Conservation (phyloP, 2,113 vertebrate genomes). For the Dromiciops gliroides region DNA sequence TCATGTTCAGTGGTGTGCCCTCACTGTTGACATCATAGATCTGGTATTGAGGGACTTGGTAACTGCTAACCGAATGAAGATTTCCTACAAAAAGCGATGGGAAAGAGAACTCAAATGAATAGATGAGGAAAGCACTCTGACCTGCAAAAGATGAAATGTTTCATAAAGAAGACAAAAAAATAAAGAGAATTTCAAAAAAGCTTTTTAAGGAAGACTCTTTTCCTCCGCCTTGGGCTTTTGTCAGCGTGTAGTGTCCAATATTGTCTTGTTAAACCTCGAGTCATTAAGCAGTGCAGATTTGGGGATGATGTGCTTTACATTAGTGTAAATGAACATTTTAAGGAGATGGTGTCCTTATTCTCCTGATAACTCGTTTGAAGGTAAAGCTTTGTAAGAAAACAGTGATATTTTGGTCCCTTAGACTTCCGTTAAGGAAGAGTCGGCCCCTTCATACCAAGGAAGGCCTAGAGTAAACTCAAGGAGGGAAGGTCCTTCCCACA, state of each 20-base stretch:
- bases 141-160: slow-evolving; percentile 66
- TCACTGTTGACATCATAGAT: slow-evolving; percentile 44
- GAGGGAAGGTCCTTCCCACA: neutral
- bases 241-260: neutral
- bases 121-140: slow-evolving; percentile 73
- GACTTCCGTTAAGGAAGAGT: neutral
- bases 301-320: neutral
- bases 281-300: neutral
- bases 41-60: slow-evolving; percentile 68
- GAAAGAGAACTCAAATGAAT: slow-evolving; percentile 60
- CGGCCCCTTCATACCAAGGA: neutral
- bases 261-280: neutral
- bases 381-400: neutral
- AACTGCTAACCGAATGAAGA: slow-evolving; percentile 54
- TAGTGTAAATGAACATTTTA: neutral
- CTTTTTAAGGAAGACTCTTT: neutral
- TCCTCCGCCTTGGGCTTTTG: neutral
- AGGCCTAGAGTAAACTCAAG: neutral
- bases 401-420: neutral
- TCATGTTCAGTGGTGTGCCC: slow-evolving; percentile 14
- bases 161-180: slow-evolving; percentile 69
- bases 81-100: slow-evolving; percentile 73
- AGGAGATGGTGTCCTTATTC: neutral
- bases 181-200: slow-evolving; percentile 67
- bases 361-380: neutral